A percentile compares a stretch with the other conserved stretches of the same genome.
These are phyloP conservation scores for Diploptera punctata DNA, from an alignment of 2,888 invertebrate species.

Conservation along the genomic window DNA sequence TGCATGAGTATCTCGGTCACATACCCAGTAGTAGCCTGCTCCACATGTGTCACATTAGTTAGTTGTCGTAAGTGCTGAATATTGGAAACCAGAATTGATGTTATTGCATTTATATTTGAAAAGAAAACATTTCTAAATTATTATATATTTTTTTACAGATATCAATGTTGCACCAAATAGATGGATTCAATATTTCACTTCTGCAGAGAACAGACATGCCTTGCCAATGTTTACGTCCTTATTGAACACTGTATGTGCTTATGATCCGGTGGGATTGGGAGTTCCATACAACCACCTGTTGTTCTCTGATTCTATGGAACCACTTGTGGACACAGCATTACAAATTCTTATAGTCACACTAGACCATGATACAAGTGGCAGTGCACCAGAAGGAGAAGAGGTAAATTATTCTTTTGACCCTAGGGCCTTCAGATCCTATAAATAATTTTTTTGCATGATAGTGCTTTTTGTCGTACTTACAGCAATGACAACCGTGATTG, in stretches of 20 bases:
- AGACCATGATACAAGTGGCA: conserved; percentile 86
- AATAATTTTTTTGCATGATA: no score
- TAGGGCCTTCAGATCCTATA: no score
- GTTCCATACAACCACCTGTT: conserved; percentile 97
- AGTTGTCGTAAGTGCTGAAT: no score
- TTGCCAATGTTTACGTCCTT: conserved; percentile 97
- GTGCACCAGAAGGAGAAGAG: conserved; percentile 66
- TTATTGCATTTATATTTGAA: no score
- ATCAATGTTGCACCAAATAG: conserved; percentile 56
- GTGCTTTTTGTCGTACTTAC: no score
- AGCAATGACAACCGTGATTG: no score
- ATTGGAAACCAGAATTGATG: no score
- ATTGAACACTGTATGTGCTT: conserved; percentile 95
- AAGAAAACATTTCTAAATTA: no score
- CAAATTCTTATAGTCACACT: conserved; percentile 95
- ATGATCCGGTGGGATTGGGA: conserved; percentile 98
- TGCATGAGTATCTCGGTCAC: no score
- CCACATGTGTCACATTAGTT: no score
- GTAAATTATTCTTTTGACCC: no score
- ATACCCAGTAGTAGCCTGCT: no score
- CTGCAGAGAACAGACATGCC: conserved; percentile 80
- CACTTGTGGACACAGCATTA: conserved; percentile 90
- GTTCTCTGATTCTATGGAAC: conserved; percentile 91
- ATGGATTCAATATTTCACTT: conserved; percentile 70
- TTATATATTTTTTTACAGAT: conserved; percentile 48